Conservation (phyloP, 2,888 invertebrate genomes). For the Junonia oenone region DNA sequence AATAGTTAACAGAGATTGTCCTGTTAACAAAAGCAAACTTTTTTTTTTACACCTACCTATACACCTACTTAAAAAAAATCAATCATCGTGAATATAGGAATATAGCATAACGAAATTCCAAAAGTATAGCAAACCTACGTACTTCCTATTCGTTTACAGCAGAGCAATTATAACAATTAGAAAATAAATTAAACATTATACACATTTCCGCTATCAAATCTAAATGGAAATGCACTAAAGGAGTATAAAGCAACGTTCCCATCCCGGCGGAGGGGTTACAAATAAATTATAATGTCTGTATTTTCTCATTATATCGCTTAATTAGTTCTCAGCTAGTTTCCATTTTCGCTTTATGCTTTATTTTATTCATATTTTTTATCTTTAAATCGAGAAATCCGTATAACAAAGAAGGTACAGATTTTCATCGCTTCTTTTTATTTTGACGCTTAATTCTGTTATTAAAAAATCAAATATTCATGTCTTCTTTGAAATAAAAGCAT, state of each 20-base stretch:
- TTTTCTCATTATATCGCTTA: slow-evolving; percentile 31
- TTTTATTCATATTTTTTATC: not conserved
- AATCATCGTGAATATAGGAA: too few relatives aligned
- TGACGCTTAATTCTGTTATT: not conserved
- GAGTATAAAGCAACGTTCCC: not conserved
- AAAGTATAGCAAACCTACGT: too few relatives aligned
- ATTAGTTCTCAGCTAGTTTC: slow-evolving; percentile 12
- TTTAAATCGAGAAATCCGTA: not conserved
- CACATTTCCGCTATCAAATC: not conserved
- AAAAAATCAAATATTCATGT: too few relatives aligned
- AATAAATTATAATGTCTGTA: slow-evolving; percentile 32
- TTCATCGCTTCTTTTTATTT: not conserved
- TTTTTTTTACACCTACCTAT: too few relatives aligned
- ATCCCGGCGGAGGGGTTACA: slow-evolving; percentile 3
- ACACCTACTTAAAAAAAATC: too few relatives aligned
- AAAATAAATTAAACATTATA: not conserved
- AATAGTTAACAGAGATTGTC: too few relatives aligned
- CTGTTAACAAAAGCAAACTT: too few relatives aligned
- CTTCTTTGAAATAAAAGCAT: too few relatives aligned
- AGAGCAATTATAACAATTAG: too few relatives aligned
- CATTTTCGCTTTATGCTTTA: slow-evolving; percentile 1
- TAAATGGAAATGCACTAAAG: not conserved
- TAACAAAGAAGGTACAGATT: not conserved
- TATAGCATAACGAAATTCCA: too few relatives aligned
- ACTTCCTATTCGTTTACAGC: too few relatives aligned